Conservation (phyloP, 2,797 vertebrate species). For the Calcarius lapponicus region DNA sequence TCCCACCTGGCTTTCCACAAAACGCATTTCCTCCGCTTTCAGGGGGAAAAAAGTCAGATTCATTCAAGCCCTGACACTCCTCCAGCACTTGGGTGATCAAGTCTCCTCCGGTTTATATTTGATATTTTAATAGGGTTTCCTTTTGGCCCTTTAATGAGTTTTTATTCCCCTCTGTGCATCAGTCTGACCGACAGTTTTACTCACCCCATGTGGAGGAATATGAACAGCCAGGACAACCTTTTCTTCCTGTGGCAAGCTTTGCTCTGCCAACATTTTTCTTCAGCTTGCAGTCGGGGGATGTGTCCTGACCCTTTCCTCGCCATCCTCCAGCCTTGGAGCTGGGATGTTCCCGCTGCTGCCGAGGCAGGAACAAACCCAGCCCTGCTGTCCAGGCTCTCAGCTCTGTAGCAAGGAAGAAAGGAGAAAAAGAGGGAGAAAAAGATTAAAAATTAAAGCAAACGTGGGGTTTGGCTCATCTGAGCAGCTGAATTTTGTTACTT, state of each 20-base stretch:
- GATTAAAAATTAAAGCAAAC: not conserved
- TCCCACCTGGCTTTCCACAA: slow-evolving; percentile 12
- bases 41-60: not conserved
- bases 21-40: slow-evolving; percentile 23
- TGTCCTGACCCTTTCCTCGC: slow-evolving; percentile 42
- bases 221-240: slow-evolving; percentile 46
- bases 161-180: slow-evolving; percentile 19
- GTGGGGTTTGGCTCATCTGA: not conserved
- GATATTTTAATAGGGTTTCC: slow-evolving; percentile 60
- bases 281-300: not conserved
- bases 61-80: not conserved
- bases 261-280: slow-evolving; percentile 25
- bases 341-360: not conserved
- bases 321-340: not conserved
- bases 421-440: not conserved
- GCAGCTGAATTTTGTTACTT: not conserved
- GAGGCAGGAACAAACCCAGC: not conserved
- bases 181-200: slow-evolving; percentile 39
- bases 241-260: slow-evolving; percentile 31
- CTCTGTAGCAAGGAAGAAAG: not conserved
- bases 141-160: slow-evolving; percentile 33
- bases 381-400: not conserved
- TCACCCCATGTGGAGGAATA: slow-evolving; percentile 28
- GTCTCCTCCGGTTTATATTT: slow-evolving; percentile 17
- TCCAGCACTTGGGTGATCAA: not conserved